Evolutionary conservation across 2,797 vertebrate species (phyloP), one percentile per base, ranked within the genome.

Genomic region (Enteromius trimaculatus): DNA sequence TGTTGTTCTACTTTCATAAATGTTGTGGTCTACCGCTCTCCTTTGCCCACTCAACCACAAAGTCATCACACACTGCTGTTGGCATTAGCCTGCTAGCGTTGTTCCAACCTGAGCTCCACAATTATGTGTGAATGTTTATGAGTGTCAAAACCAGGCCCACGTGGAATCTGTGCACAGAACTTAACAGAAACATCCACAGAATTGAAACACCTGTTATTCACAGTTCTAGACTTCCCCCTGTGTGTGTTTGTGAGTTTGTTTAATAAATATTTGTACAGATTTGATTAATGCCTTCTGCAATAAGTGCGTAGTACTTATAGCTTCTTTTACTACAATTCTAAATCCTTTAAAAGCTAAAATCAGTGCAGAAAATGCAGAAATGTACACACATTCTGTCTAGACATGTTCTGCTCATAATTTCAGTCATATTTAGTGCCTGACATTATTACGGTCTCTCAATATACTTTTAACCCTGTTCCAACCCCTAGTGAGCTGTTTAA

Each of bases 111-210:
- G 26, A 58, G 39, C 51, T 69, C 19, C 55, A 60, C 58, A n/a
- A 71, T 47, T 66, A 58, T 80, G 79, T 80, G 79, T 76, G 74
- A 76, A 60, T 42, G 34, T 80, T 80, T 60, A 80, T 47, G n/a
- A 5, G 1, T 69, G 65, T 76, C 53, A 58, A n/a, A 51, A 76
- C 53, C n/a, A 76, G 53, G 74, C 51, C 74, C 53, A 76, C 74
- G 9, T 8, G 21, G 51, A 39, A 58, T 75, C 31, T 75, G 72
- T 21, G 13, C 72, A 39, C 11, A 58, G 70, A 72, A 53, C 10
- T 34, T 34, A 5, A 72, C 44, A 74, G 74, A 37, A 74, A 60
- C 17, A 75, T 37, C 1, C 3, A 51, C 13, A 5, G 31, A 58
- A 58, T 8, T 58, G 3, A 75, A 75, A 42, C 53, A 42, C 74